These are phyloP conservation scores for Proales similis DNA, from an alignment of 1,140 invertebrate species.

Conservation along the genomic window DNA sequence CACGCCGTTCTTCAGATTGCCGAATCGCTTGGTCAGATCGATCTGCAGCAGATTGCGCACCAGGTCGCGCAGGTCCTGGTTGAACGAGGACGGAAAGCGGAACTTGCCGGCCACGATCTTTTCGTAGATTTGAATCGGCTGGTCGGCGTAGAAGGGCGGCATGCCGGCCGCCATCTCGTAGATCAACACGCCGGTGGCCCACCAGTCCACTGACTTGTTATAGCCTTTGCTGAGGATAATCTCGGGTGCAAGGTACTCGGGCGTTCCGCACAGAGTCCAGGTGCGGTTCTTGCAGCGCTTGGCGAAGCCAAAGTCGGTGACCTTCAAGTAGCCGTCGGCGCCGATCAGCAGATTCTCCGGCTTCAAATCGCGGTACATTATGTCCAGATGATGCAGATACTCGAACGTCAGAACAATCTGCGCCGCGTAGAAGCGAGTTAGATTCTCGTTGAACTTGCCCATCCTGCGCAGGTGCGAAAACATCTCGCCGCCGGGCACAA, in stretches of 20 bases:
- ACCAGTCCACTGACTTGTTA: conserved; percentile 12
- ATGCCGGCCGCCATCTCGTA: conserved; percentile 55
- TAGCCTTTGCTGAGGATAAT: background rate
- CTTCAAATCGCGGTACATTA: conserved; percentile 39
- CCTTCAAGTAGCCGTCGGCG: conserved; percentile 27
- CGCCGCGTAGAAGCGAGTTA: conserved; percentile 82
- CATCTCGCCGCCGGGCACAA: conserved; percentile 95
- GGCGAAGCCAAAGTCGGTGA: conserved; percentile 42
- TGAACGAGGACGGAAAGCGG: background rate
- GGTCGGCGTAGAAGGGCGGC: conserved; percentile 61
- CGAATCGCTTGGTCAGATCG: background rate
- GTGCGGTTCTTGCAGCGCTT: conserved; percentile 40
- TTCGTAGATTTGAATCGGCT: conserved; percentile 40
- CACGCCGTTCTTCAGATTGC: background rate
- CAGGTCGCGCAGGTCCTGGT: background rate
- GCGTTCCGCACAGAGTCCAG: conserved; percentile 41
- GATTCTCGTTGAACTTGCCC: conserved; percentile 56
- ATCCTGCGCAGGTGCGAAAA: conserved; percentile 94
- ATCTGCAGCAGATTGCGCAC: background rate
- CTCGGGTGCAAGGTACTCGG: conserved; percentile 40
- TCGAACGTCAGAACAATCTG: conserved; percentile 87
- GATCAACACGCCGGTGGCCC: conserved; percentile 56
- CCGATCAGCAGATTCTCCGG: conserved; percentile 37
- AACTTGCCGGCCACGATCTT: conserved; percentile 39
- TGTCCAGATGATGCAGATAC: conserved; percentile 71